These are phyloP conservation scores for Fistularia tabacaria DNA, from an alignment of 2,797 vertebrate genomes.

Conservation along the genomic window DNA sequence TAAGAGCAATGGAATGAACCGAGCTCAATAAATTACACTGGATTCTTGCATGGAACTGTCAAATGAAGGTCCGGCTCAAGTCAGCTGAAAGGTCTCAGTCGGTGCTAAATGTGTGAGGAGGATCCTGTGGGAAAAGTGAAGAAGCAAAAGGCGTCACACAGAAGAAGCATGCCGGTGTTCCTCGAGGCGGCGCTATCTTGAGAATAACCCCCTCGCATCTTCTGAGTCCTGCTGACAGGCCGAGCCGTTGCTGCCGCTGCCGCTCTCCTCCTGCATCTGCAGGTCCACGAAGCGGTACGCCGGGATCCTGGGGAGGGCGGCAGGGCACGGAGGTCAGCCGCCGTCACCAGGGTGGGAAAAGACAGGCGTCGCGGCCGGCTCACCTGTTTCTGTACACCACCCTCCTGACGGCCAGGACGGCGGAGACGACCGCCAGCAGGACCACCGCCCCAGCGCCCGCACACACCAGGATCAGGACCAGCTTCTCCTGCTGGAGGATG, in stretches of 20 bases:
- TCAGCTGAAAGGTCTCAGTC: no score
- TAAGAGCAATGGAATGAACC: conserved; percentile 12
- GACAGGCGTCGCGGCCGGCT: conserved; percentile 3
- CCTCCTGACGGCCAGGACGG: conserved; percentile 59
- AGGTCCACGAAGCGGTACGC: conserved; percentile 76
- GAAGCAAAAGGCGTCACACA: no score
- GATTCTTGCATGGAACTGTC: background rate
- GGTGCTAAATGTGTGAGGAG: conserved; percentile 56
- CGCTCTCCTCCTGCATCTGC: conserved; percentile 64
- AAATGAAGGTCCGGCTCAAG: no score
- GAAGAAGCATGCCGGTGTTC: no score
- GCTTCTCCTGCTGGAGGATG: conserved; percentile 60
- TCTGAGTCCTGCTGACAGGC: conserved; percentile 70
- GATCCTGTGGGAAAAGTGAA: conserved; percentile 55
- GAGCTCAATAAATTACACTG: conserved; percentile 57
- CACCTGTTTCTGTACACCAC: conserved; percentile 64
- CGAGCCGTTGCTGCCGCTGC: conserved; percentile 52
- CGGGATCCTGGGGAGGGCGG: conserved; percentile 53
- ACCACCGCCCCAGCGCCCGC: conserved; percentile 55
- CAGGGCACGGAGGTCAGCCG: background rate
- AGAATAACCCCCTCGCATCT: conserved; percentile 46
- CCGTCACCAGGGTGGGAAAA: accelerated
- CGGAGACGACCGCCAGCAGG: conserved; percentile 47
- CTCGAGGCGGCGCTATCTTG: no score
- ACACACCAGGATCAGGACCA: conserved; percentile 72